Base-by-base conservation (phyloP, 2,888 invertebrate genomes). In the Drosophila seclusa region DNA sequence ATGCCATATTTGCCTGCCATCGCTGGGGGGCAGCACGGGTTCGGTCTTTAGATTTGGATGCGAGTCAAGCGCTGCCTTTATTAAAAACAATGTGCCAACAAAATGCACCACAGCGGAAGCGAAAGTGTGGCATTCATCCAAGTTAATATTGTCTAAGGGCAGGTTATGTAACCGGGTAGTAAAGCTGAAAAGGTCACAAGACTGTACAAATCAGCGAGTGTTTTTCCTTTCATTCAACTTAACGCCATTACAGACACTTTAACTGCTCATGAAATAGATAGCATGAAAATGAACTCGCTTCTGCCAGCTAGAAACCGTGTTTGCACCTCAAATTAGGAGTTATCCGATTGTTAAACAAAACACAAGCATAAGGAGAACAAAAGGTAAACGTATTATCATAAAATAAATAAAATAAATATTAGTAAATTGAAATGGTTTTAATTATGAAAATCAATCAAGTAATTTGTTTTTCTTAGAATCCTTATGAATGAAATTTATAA, bases 81-180 rank as follows among this genome's bases (percentile, higher is more conserved):
- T 74, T 81, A 79, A 86, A 90, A 76, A 83, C 79, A 89, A 87
- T 87, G 87, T 67, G 70, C 65, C 70, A 67, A 59, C 59, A 42
- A 60, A 71, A 66, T 72, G 73, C 87, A 77, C 45, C 82, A 61
- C 54, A 40, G 69, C 80, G 78, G 72, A 82, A 80, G 68, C 65
- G 55, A 64, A 80, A 80, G 69, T 83, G 76, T 63, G 57, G 54
- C 80, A 72, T 58, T 69, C 55, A 36, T 48, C 68, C 67, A 40
- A 72, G 61, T 29, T 71, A 40, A 60, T 64, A 73, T 81, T 62
- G 68, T 70, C 71, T 29, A 24, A 59, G 49, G 42, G 38, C 52
- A 61, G 32, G n/a, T 45, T n/a, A 54, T 27, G 36, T 32, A 63
- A 27, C 50, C 34, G 4, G 27, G 2, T 18, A 54, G 24, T 27